These are phyloP conservation scores for Morone chrysops DNA, from an alignment of 2,113 vertebrate species.

Conservation along the genomic window DNA sequence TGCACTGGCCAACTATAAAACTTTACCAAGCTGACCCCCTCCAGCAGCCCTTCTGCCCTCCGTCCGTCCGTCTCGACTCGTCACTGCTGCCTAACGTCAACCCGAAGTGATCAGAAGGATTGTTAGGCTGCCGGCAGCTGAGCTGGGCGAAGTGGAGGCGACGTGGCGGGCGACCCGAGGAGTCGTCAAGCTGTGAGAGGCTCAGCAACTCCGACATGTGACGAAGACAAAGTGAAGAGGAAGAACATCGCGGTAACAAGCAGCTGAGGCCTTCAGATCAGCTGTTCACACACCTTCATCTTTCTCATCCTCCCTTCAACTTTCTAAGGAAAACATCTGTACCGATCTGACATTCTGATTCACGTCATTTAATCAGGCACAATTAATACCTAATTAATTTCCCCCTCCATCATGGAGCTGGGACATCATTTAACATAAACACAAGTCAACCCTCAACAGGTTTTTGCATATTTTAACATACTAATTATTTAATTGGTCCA, in stretches of 20 bases:
- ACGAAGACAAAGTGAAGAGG: constrained; percentile 42
- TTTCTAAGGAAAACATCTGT: no score
- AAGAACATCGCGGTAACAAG: constrained; percentile 47
- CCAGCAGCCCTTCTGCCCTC: not conserved
- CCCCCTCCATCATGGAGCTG: not conserved
- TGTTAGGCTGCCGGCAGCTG: not conserved
- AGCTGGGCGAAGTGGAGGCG: not conserved
- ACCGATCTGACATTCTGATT: not conserved
- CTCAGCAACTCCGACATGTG: constrained; percentile 16
- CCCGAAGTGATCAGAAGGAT: constrained; percentile 1
- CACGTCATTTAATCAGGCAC: not conserved
- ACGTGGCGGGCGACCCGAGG: not conserved
- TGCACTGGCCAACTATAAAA: not conserved
- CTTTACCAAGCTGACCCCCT: not conserved
- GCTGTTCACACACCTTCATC: not conserved
- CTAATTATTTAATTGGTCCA: not conserved
- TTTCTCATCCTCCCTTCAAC: not conserved
- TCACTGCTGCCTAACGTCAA: constrained; percentile 15
- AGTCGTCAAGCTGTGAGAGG: not conserved
- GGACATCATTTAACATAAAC: not conserved
- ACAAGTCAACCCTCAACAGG: no score
- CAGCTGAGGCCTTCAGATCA: constrained; percentile 43
- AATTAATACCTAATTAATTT: not conserved
- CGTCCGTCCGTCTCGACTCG: not conserved
- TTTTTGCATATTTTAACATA: not conserved